Evolutionary conservation across 2,113 vertebrate genomes (phyloP), one percentile per base, ranked within the genome.

Genomic region (Lonchura striata): DNA sequence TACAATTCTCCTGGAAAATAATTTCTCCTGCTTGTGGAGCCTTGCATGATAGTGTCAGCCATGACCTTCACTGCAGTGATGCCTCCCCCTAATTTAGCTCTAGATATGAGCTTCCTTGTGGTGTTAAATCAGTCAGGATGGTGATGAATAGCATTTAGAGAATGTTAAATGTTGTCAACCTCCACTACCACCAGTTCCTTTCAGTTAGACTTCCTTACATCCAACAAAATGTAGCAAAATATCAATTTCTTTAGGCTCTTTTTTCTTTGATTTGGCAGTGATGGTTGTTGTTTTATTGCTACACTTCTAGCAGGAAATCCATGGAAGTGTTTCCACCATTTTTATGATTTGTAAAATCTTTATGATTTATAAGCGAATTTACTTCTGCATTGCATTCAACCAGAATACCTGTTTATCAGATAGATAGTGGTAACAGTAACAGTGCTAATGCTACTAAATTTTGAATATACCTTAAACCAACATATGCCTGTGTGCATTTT

Each of bases 331-430:
- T 95, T 83, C 24, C 0, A 2, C 30, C 52, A 46, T 35, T 27
- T 74, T 74, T 54, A 63, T 19, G 24, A 56, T 70, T 72, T 65
- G 23, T 27, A 46, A 69, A 88, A 44, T 46, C 59, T 76, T 76
- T n/a, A 53, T 25, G 23, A 47, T 63, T 82, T 61, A 19, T 47
- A 70, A 86, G 11, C 30, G 64, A 79, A 60, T 17, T 54, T 59
- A 52, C 2, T 78, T 79, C 61, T 60, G 19, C 20, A 21, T 53
- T 1, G 0, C 15, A 31, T 86, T 77, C 0, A 0, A 69, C 50
- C 13, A 86, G 35, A 72, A 49, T 8, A 65, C 25, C 18, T 52
- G 7, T 72, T 88, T 59, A 82, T 44, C 79, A 86, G 53, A 60
- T 76, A 47, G 3, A 7, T 5, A 42, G 27, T 25, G 35, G 31